These are phyloP conservation scores for Leptinotarsa tumamoca DNA, from an alignment of 2,888 invertebrate species.

Conservation along the genomic window DNA sequence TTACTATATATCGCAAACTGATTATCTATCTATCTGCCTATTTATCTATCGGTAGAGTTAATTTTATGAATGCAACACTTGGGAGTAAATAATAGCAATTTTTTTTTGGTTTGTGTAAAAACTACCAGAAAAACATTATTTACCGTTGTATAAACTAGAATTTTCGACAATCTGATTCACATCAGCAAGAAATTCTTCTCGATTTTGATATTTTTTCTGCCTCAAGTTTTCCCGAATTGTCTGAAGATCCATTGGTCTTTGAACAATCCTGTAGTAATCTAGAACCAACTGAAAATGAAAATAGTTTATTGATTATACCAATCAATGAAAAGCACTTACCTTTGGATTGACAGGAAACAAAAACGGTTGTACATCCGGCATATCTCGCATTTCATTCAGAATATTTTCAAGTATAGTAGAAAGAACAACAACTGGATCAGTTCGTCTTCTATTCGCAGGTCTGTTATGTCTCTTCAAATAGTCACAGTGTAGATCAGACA, in stretches of 20 bases:
- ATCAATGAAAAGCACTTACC: conserved; percentile 64
- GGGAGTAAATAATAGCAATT: too few species aligned
- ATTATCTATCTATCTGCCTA: too few species aligned
- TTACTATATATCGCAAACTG: too few species aligned
- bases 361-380: conserved; percentile 94
- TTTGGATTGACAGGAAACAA: conserved; percentile 94
- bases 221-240: conserved; percentile 91
- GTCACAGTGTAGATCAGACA: conserved; percentile 84
- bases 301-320: conserved; percentile 8
- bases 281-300: conserved; percentile 76
- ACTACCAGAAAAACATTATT: conserved; percentile 27
- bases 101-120: too few species aligned
- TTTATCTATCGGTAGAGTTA: too few species aligned
- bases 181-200: conserved; percentile 96
- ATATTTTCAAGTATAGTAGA: conserved; percentile 92
- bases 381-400: conserved; percentile 89
- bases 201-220: conserved; percentile 90
- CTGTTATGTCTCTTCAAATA: conserved; percentile 86
- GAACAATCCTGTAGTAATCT: conserved; percentile 93
- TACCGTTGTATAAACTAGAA: conserved; percentile 91
- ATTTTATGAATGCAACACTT: too few species aligned
- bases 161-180: conserved; percentile 97
- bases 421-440: conserved; percentile 96
- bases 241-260: conserved; percentile 96
- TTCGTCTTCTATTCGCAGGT: conserved; percentile 90